phyloP scores from a whole-genome alignment of 2,888 invertebrate species.

The Luffia ferchaultella region DNA sequence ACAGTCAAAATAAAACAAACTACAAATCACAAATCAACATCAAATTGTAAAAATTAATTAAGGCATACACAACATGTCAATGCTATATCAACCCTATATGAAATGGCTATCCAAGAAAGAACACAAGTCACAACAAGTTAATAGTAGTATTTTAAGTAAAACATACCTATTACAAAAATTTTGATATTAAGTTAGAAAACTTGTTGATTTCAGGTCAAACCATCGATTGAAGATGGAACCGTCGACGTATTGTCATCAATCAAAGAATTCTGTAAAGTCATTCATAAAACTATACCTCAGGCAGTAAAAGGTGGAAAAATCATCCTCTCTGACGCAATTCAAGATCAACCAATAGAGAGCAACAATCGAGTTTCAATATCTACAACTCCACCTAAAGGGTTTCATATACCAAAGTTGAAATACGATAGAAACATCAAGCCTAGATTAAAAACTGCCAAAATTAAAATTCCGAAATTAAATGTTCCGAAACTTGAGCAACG shows the following conservation, averaged over 20 bases:
- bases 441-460: conserved; percentile 30
- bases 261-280: conserved; percentile 38
- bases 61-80: too few relatives aligned
- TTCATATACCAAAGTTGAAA: conserved; percentile 25
- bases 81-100: too few relatives aligned
- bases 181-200: too few relatives aligned
- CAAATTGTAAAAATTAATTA: too few relatives aligned
- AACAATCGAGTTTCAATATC: conserved; percentile 32
- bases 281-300: conserved; percentile 43
- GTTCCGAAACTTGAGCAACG: conserved; percentile 1
- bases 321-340: conserved; percentile 27
- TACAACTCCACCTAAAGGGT: conserved; percentile 36
- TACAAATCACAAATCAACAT: too few relatives aligned
- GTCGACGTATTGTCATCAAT: conserved; percentile 26
- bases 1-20: too few relatives aligned
- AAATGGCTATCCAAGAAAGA: too few relatives aligned
- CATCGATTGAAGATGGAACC: background rate
- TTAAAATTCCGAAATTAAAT: conserved; percentile 26
- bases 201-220: background rate
- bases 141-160: too few relatives aligned
- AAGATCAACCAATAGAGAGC: conserved; percentile 33
- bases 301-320: conserved; percentile 43
- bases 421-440: conserved; percentile 30
- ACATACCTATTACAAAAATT: too few relatives aligned
- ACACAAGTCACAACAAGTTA: too few relatives aligned